phyloP scores from a whole-genome alignment of 1,140 invertebrate genomes.

The Heliconius hewitsoni region DNA sequence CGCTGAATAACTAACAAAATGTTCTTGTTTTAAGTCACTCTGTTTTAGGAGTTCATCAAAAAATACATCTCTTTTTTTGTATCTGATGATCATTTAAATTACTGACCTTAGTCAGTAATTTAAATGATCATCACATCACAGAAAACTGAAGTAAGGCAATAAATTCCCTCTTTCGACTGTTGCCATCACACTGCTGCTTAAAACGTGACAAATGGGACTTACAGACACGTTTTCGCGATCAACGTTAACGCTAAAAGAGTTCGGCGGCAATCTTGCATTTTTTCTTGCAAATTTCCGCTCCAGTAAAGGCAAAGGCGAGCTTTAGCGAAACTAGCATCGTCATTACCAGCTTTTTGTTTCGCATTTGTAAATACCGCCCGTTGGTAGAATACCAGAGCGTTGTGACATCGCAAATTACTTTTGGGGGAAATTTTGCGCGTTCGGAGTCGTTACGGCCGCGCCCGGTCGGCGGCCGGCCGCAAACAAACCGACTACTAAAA shows the following conservation, averaged over 20 bases:
- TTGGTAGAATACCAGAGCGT: constrained; percentile 47
- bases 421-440: constrained; percentile 57
- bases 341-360: constrained; percentile 69
- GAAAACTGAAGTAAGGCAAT: background rate
- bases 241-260: constrained; percentile 29
- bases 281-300: constrained; percentile 29
- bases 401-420: constrained; percentile 75
- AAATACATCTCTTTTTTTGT: background rate
- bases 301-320: constrained; percentile 29
- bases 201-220: constrained; percentile 1
- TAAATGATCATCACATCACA: no score
- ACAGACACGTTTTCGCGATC: constrained; percentile 2
- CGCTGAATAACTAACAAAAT: background rate
- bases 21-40: background rate
- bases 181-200: background rate
- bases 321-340: constrained; percentile 61
- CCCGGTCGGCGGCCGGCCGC: constrained; percentile 44
- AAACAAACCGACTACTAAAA: constrained; percentile 69
- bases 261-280: constrained; percentile 25
- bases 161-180: background rate
- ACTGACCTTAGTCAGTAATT: no score
- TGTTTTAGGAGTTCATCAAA: background rate
- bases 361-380: constrained; percentile 65
- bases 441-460: constrained; percentile 55
- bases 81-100: background rate